Percentiles rank a stretch among this genome's conserved stretches.
Conservation (phyloP, 2,797 vertebrate genomes). For the Cryptoblepharus egeriae region DNA sequence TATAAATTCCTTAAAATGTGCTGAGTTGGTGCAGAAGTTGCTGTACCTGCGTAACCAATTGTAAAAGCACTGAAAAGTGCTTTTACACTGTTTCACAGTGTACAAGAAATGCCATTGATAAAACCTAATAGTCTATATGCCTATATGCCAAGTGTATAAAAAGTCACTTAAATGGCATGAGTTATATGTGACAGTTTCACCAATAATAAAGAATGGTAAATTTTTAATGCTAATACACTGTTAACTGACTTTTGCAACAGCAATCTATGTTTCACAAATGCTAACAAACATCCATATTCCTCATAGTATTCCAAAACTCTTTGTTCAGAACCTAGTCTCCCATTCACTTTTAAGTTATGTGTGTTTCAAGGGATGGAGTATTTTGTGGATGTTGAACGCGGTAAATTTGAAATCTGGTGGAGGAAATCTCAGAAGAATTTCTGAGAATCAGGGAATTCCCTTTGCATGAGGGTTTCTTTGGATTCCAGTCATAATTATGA, state of each 20-base stretch:
- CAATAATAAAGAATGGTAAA: not conserved
- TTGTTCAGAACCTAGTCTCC: not conserved
- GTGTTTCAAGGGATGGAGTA: too few relatives aligned
- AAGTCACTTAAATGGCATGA: not conserved
- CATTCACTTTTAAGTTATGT: not conserved
- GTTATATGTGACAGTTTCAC: not conserved
- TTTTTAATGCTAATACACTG: not conserved
- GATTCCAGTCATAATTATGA: not conserved
- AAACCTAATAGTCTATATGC: too few relatives aligned
- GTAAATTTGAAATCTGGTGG: not conserved
- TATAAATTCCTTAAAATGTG: too few relatives aligned
- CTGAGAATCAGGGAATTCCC: not conserved
- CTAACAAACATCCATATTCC: not conserved
- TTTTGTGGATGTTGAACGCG: not conserved
- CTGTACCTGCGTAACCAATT: too few relatives aligned
- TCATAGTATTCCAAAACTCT: not conserved
- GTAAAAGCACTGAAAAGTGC: too few relatives aligned
- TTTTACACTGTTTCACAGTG: too few relatives aligned
- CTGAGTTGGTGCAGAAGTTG: too few relatives aligned
- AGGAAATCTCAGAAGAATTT: not conserved
- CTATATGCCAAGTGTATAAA: not conserved
- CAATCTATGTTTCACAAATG: not conserved
- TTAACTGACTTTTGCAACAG: not conserved
- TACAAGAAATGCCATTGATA: too few relatives aligned
- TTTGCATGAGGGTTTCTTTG: not conserved